These are phyloP conservation scores for Percopsis omiscomaycus DNA, from an alignment of 2,797 vertebrate genomes.

Conservation along the genomic window DNA sequence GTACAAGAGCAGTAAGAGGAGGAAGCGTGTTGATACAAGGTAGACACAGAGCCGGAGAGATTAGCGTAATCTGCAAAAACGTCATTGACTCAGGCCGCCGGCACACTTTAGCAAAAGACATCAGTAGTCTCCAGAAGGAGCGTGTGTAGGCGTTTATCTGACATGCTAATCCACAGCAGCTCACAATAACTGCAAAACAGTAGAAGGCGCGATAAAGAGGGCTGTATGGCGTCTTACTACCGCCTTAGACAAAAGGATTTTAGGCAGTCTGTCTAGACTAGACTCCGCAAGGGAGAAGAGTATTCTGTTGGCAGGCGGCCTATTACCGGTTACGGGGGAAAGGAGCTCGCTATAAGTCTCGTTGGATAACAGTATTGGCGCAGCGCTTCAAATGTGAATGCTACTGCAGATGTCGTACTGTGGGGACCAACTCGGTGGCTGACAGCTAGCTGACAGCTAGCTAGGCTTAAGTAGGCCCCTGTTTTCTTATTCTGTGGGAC, in stretches of 20 bases:
- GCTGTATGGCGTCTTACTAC: slow-evolving; percentile 9
- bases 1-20: slow-evolving; percentile 25
- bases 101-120: not conserved
- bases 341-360: not conserved
- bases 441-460: slow-evolving; percentile 18
- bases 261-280: slow-evolving; percentile 21
- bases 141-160: slow-evolving; percentile 35
- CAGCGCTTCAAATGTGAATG: slow-evolving; percentile 9
- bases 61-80: not conserved
- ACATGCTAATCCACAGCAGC: slow-evolving; percentile 37
- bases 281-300: slow-evolving; percentile 6
- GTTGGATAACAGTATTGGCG: slow-evolving; percentile 13
- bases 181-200: slow-evolving; percentile 38
- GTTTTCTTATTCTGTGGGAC: slow-evolving; percentile 10
- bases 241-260: slow-evolving; percentile 32
- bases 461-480: not conserved
- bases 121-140: slow-evolving; percentile 7
- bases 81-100: not conserved
- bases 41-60: slow-evolving; percentile 40
- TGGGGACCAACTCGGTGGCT: slow-evolving; percentile 16
- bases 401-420: not conserved
- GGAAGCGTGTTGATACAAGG: slow-evolving; percentile 25
- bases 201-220: slow-evolving; percentile 36
- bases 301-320: slow-evolving; percentile 28
- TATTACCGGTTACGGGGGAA: slow-evolving; percentile 14